Evolutionary conservation across 2,888 invertebrate genomes (phyloP), one percentile per base, ranked within the genome.

Genomic region (Cerastis rubricosa): DNA sequence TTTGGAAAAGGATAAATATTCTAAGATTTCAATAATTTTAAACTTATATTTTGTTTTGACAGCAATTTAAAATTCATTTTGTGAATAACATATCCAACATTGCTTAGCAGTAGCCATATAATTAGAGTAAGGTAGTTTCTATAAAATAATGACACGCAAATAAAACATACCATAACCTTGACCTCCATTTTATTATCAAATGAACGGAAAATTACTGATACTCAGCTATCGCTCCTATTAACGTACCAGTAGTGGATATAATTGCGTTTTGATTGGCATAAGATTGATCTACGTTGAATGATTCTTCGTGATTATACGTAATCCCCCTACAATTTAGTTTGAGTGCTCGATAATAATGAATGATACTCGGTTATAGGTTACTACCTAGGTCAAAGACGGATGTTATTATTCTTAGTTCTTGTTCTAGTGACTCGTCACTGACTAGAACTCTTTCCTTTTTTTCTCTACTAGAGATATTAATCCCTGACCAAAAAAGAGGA

Each of bases 201-300:
- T 57, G 65, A 61, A 72, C 57, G 57, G 72, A 72, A 59, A 71
- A 19, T 25, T 59, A 59, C 49, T 69, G 43, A 35, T 65, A 72
- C 45, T 25, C 59, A 71, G 61, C 51, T 74, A 68, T 64, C 63
- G 35, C 43, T 43, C 35, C 54, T 80, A 74, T 49, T 74, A 35
- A 19, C 47, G 57, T 68, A 79, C 40, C 40, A 59, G 71, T 74
- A 71, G 47, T 59, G 68, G 51, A 54, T 70, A 80, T 84, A 84
- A 82, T 82, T 80, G 54, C 25, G 68, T 80, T 84, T 84, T 84
- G 82, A 82, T 80, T 61, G 76, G 54, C 25, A 51, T 49, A 69
- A 43, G 71, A 84, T 82, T 75, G 67, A 82, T 84, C 47, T 25
- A 64, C n/a, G 81, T 54, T 57, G 66, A 78, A 69, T 80, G 75